Evolutionary conservation across 1,140 invertebrate genomes (phyloP).

Genomic region (Phymorhynchus buccinoides): DNA sequence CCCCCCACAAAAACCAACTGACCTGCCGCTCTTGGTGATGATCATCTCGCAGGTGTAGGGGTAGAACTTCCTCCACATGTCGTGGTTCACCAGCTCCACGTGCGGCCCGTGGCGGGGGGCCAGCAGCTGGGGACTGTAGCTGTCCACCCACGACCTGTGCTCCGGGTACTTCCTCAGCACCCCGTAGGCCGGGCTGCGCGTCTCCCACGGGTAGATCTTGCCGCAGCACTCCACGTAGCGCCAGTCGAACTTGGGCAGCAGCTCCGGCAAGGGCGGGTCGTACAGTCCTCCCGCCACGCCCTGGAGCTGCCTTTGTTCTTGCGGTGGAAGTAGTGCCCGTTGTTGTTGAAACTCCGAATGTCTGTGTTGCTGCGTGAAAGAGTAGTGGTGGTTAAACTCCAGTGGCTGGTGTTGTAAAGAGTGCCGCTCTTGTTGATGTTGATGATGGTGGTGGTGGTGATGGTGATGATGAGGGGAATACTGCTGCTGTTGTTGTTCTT

Average conservation of each 20-base stretch:
- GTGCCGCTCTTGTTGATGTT: not conserved
- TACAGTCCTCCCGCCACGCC: not conserved
- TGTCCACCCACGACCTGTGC: not conserved
- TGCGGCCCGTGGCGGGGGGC: conserved; percentile 40
- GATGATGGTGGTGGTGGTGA: not conserved
- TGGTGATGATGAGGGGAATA: not conserved
- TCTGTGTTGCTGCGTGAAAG: not conserved
- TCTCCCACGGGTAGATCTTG: conserved; percentile 11
- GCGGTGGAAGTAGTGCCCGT: not conserved
- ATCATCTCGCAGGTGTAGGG: conserved; percentile 99
- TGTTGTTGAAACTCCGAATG: not conserved
- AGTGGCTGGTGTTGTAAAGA: not conserved
- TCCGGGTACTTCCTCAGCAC: not conserved
- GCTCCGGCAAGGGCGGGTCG: not conserved
- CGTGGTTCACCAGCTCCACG: conserved; percentile 76
- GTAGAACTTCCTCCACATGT: conserved; percentile 98
- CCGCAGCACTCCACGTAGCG: conserved; percentile 3
- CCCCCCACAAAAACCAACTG: conserved; percentile 76
- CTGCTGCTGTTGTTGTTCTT: not conserved
- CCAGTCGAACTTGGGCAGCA: not conserved
- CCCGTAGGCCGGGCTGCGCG: not conserved
- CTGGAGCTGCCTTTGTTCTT: not conserved
- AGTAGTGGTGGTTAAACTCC: not conserved
- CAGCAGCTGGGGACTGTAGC: not conserved
- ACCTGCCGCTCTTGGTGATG: conserved; percentile 99